Conservation (phyloP, 1,140 invertebrate species). For the Caenorhabditis inopinata region DNA sequence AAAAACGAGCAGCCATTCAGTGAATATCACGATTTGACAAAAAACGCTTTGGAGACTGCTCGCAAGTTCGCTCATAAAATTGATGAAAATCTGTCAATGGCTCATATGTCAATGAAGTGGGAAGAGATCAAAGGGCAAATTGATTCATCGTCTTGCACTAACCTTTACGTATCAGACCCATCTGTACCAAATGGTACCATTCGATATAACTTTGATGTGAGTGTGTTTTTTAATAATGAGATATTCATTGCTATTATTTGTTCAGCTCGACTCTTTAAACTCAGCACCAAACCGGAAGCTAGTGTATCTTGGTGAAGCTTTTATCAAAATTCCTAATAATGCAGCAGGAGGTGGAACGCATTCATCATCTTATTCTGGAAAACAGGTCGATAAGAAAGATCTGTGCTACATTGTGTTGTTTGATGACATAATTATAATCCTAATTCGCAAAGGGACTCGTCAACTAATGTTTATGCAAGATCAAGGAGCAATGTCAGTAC, state of each 20-base stretch:
- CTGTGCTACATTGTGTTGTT: neutral
- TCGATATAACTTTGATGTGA: constrained; percentile 11
- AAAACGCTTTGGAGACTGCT: constrained; percentile 3
- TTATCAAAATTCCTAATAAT: neutral
- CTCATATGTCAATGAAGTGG: constrained; percentile 38
- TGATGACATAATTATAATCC: constrained; percentile 1
- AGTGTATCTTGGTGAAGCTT: neutral
- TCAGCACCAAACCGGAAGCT: neutral
- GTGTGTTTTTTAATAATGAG: neutral
- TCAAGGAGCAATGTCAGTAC: neutral
- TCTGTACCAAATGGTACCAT: neutral
- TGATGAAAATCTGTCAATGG: constrained; percentile 22
- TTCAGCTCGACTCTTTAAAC: neutral
- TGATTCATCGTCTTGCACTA: constrained; percentile 17
- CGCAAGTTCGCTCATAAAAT: constrained; percentile 29
- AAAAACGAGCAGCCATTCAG: constrained; percentile 37
- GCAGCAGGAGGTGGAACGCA: neutral
- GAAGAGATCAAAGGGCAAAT: constrained; percentile 31
- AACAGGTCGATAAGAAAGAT: neutral
- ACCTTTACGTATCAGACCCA: constrained; percentile 4
- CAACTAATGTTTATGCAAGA: neutral
- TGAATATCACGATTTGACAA: constrained; percentile 27
- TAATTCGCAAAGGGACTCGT: neutral
- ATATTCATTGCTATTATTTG: neutral
- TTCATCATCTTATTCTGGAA: neutral